Percentiles rank a stretch among this genome's conserved stretches.
Evolutionary conservation across 2,888 invertebrate genomes (phyloP).

Genomic region (Molanna angustata): DNA sequence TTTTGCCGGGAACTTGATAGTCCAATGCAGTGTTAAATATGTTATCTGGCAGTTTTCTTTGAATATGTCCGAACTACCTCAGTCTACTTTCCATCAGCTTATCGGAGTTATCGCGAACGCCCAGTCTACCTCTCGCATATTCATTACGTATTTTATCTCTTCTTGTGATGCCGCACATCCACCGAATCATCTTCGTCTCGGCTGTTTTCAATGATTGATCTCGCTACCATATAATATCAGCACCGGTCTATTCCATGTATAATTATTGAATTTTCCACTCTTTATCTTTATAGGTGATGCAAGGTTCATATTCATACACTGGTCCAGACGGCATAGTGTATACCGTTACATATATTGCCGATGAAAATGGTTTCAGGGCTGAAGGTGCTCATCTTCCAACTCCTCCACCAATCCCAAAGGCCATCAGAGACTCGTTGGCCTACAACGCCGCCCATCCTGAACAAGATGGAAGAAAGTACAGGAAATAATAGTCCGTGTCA

Average conservation of each 20-base stretch:
- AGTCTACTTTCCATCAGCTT: too few relatives aligned
- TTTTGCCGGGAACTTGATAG: too few relatives aligned
- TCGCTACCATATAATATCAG: not conserved
- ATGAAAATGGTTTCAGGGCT: conserved; percentile 50
- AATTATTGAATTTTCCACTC: not conserved
- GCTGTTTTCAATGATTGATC: too few relatives aligned
- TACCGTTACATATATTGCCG: conserved; percentile 51
- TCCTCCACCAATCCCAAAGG: conserved; percentile 41
- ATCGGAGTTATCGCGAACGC: too few relatives aligned
- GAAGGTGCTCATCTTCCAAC: conserved; percentile 50
- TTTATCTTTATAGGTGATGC: conserved; percentile 44
- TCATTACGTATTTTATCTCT: too few relatives aligned
- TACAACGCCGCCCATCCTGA: conserved; percentile 33
- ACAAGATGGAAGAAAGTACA: conserved; percentile 25
- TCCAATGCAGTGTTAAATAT: too few relatives aligned
- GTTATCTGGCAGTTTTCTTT: too few relatives aligned
- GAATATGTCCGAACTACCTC: too few relatives aligned
- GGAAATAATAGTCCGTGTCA: not conserved
- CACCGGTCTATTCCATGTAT: not conserved
- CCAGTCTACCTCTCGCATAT: too few relatives aligned
- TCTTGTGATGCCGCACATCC: too few relatives aligned
- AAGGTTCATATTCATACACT: conserved; percentile 58
- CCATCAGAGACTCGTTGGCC: conserved; percentile 34
- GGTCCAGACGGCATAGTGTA: conserved; percentile 57
- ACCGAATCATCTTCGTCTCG: too few relatives aligned